Evolutionary conservation across 2,888 invertebrate genomes (phyloP), one percentile per base, ranked within the genome.

Genomic region (Erebia palarica): DNA sequence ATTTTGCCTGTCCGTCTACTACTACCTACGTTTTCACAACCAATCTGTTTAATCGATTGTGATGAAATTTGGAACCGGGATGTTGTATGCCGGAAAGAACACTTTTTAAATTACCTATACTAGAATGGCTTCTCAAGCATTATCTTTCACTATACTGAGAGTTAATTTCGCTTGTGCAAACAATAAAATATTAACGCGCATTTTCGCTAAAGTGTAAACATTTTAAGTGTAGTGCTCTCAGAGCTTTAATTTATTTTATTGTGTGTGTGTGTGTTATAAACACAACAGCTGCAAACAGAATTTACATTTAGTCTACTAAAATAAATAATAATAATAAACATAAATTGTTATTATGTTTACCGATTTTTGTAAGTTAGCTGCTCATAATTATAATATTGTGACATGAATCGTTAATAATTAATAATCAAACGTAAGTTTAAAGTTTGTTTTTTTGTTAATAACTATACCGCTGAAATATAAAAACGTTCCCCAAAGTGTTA

Each of bases 191-290:
- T 47, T 21, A 63, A 3, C 36, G 10, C 60, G 42, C 14, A 49
- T 49, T 63, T 47, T 49, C 14, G 18, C 47, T 63, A 21, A 63
- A 63, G 14, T 47, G 49, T 14, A 3, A 16, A 57, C 57, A 60
- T 21, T 18, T 21, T 14, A 47, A 11, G 5, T 49, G 49, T 0
- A 42, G 13, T 47, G 14, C 49, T 47, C 18, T 21, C 63, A 21
- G 7, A 18, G 49, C 49, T 63, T 14, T 49, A 49, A 63, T 63
- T 63, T 8, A 49, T 47, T 63, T 63, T 60, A 60, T 16, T 63
- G n/a, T n/a, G n/a, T n/a, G n/a, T n/a, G n/a, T n/a, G n/a, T n/a
- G n/a, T n/a, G 47, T 47, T 21, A 49, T 47, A 47, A 63, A 63
- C 49, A 63, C 4, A 60, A 60, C 42, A 16, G 42, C 36, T 36